A percentile compares a stretch with the other conserved stretches of the same genome.
phyloP scores from a whole-genome alignment of 1,140 invertebrate genomes.

The Ganaspis sp. region DNA sequence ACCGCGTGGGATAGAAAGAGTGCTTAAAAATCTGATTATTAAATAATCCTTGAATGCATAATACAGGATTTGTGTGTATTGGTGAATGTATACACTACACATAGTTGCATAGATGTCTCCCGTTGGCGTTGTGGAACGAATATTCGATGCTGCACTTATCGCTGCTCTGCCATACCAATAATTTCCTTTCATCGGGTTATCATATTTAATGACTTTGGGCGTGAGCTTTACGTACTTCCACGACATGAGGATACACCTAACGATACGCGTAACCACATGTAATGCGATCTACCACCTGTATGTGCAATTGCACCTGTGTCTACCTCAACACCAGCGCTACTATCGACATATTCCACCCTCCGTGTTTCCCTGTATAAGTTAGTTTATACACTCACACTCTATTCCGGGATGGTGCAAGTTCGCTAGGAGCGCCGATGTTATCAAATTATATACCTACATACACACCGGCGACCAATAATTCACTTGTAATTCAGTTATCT shows the following conservation, averaged over 20 bases:
- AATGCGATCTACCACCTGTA: constrained; percentile 60
- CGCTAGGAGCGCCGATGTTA: constrained; percentile 65
- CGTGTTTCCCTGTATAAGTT: constrained; percentile 1
- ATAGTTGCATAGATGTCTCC: not conserved
- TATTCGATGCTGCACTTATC: constrained; percentile 51
- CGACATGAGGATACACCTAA: constrained; percentile 61
- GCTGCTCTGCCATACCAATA: constrained; percentile 55
- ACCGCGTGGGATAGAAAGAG: too few species aligned
- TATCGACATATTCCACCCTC: constrained; percentile 42
- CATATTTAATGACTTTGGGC: constrained; percentile 56
- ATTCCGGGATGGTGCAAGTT: constrained; percentile 37
- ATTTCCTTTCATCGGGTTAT: constrained; percentile 65
- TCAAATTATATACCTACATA: constrained; percentile 70
- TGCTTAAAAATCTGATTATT: too few species aligned
- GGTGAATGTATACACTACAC: not conserved
- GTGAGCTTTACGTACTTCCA: constrained; percentile 35
- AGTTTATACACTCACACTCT: constrained; percentile 44
- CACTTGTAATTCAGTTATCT: constrained; percentile 73
- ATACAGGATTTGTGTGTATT: not conserved
- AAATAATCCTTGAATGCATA: not conserved
- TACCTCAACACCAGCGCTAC: constrained; percentile 42
- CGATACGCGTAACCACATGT: constrained; percentile 72
- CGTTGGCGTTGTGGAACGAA: not conserved
- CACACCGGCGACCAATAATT: constrained; percentile 70
- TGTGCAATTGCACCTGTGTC: constrained; percentile 29